A percentile compares a stretch with the other conserved stretches of the same genome.
phyloP scores from a whole-genome alignment of 1,140 invertebrate species.

The Orius insidiosus region DNA sequence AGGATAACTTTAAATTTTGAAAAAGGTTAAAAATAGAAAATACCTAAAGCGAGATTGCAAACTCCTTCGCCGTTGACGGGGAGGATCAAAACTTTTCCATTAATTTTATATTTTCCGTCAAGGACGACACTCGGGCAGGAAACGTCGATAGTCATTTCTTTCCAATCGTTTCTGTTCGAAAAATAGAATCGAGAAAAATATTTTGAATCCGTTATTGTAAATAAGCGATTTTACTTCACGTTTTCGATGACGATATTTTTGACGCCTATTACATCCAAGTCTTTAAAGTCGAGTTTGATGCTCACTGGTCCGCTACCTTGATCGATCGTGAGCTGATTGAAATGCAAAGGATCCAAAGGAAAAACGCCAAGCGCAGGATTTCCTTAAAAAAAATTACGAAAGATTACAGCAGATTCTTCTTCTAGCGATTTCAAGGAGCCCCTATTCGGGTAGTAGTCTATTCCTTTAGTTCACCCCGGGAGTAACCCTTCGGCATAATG shows the following conservation, averaged over 20 bases:
- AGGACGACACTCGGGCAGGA: not conserved
- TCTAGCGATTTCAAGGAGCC: too few relatives aligned
- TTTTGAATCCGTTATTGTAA: not conserved
- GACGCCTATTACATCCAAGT: conserved; percentile 24
- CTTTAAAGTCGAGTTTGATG: conserved; percentile 25
- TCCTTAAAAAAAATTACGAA: conserved; percentile 17
- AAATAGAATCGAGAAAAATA: too few relatives aligned
- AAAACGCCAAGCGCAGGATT: conserved; percentile 22
- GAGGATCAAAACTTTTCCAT: conserved; percentile 22
- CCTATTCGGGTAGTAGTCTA: too few relatives aligned
- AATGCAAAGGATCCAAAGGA: conserved; percentile 22
- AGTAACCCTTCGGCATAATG: too few relatives aligned
- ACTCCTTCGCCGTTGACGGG: conserved; percentile 20
- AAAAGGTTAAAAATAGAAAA: too few relatives aligned
- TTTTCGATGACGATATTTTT: conserved; percentile 14
- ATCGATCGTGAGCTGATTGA: conserved; percentile 20
- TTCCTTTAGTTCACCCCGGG: too few relatives aligned
- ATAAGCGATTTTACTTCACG: conserved; percentile 4
- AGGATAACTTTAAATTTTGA: not conserved
- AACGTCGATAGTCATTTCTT: not conserved
- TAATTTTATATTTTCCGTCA: conserved; percentile 19
- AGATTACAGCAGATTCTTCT: not conserved
- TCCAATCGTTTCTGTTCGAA: conserved; percentile 7
- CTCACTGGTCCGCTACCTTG: conserved; percentile 23
- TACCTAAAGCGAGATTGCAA: conserved; percentile 21